Evolutionary conservation across 2,888 invertebrate species (phyloP).

Genomic region (Zygothrica quintamaculata): DNA sequence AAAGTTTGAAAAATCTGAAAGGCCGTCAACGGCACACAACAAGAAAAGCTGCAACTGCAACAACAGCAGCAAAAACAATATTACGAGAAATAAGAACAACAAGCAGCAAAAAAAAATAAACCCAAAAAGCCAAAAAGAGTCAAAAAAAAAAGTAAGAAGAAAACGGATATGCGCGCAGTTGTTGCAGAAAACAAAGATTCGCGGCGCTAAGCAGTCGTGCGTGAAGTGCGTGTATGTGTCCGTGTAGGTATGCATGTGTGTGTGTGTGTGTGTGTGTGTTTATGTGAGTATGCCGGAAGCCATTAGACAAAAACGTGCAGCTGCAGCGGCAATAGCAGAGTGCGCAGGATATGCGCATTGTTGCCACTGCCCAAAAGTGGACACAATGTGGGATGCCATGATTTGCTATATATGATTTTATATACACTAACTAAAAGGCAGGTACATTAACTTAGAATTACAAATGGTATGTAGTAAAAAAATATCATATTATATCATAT

Average conservation of each 20-base stretch:
- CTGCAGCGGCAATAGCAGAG: constrained; percentile 43
- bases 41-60: constrained; percentile 27
- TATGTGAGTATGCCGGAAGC: constrained; percentile 66
- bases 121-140: constrained; percentile 10
- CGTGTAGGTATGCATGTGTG: constrained; percentile 7
- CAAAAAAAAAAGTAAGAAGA: constrained; percentile 18
- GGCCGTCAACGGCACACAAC: constrained; percentile 67
- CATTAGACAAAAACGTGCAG: constrained; percentile 78
- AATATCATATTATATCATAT: neutral
- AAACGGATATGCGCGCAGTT: constrained; percentile 72
- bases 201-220: constrained; percentile 74
- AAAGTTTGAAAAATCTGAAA: constrained; percentile 74
- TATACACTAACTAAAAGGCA: constrained; percentile 11
- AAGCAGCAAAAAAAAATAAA: constrained; percentile 4
- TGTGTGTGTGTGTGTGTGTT: constrained; percentile 10
- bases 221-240: constrained; percentile 63
- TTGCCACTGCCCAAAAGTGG: constrained; percentile 73
- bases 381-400: constrained; percentile 59
- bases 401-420: constrained; percentile 34
- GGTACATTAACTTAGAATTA: neutral
- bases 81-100: constrained; percentile 4
- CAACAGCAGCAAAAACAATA: constrained; percentile 30
- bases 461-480: neutral
- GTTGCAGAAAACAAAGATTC: constrained; percentile 76
- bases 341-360: constrained; percentile 73